These are phyloP conservation scores for Tinea pellionella DNA, from an alignment of 2,888 invertebrate species.

Conservation along the genomic window DNA sequence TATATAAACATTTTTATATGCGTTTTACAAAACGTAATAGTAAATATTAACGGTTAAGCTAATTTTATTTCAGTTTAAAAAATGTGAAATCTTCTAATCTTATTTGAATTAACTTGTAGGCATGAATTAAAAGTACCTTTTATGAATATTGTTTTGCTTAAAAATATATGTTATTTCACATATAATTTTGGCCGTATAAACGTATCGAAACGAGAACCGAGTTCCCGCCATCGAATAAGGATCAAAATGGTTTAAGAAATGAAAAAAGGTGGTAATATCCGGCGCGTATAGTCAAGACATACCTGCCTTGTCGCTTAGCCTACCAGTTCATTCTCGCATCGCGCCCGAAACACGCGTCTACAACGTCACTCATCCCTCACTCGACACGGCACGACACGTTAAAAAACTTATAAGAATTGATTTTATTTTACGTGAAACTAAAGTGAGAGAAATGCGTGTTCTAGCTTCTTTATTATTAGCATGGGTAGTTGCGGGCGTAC, in stretches of 20 bases:
- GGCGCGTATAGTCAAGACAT: slow-evolving; percentile 61
- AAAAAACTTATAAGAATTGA: slow-evolving; percentile 6
- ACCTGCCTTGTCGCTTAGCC: slow-evolving; percentile 53
- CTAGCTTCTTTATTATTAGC: slow-evolving; percentile 46
- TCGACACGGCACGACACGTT: slow-evolving; percentile 19
- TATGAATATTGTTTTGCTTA: too few relatives aligned
- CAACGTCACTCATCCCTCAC: slow-evolving; percentile 18
- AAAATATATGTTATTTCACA: too few relatives aligned
- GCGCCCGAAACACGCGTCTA: slow-evolving; percentile 29
- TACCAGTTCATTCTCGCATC: slow-evolving; percentile 45
- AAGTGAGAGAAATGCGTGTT: slow-evolving; percentile 44
- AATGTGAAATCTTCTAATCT: too few relatives aligned
- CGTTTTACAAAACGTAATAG: too few relatives aligned
- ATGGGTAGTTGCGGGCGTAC: slow-evolving; percentile 44
- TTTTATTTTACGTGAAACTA: neutral
- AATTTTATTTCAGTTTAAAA: too few relatives aligned
- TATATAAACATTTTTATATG: slow-evolving; percentile 8
- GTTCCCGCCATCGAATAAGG: slow-evolving; percentile 7
- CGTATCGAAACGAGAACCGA: neutral
- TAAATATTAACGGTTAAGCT: too few relatives aligned
- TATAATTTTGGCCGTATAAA: too few relatives aligned
- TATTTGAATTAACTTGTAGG: too few relatives aligned
- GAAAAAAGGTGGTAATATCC: slow-evolving; percentile 52
- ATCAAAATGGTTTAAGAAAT: slow-evolving; percentile 7
- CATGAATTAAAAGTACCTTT: neutral